Evolutionary conservation across 2,113 vertebrate species (phyloP), one percentile per base, ranked within the genome.

Genomic region (Tragelaphus scriptus): DNA sequence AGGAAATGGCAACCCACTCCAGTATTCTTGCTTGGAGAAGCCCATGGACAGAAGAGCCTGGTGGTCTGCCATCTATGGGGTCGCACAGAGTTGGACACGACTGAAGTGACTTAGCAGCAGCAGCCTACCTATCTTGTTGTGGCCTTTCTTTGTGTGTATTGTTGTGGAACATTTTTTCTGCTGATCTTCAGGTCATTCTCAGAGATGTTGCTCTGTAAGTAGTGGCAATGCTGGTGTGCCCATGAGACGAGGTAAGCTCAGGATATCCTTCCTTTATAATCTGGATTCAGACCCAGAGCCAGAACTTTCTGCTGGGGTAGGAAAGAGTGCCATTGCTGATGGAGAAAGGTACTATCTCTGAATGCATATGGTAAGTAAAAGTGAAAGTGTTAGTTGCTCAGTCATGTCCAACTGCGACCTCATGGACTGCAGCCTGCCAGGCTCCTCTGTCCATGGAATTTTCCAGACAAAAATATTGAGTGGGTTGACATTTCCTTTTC

Each of bases 311-410:
- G 59, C 49, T 79, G 1, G 1, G 36, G 49, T 58, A 30, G 53
- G 11, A 21, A 75, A 85, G 79, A 58, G 51, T 47, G 19, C 56
- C 3, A 3, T 32, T 0, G 0, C n/a, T 0, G 2, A 4, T 26
- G 30, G 4, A 23, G 12, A 51, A 63, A 58, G 4, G 1, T 26
- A 13, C 16, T 9, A 15, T 65, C 30, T 4, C 32, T 51, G 16
- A 85, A 51, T 23, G 10, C 9, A 30, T 17, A 28, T 36, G n/a
- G n/a, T n/a, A 68, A 44, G 5, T 71, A 75, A 75, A 25, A 75
- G 26, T 28, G 26, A 12, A 30, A 61, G 71, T 44, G 36, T 14
- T 75, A 25, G 71, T 14, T 13, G 21, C 36, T 75, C 10, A 40
- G 10, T 77, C 71, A 77, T 26, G 71, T 77, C 71, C 1, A 1